These are phyloP conservation scores for Stratiomys singularior DNA, from an alignment of 2,888 invertebrate species.

Conservation along the genomic window DNA sequence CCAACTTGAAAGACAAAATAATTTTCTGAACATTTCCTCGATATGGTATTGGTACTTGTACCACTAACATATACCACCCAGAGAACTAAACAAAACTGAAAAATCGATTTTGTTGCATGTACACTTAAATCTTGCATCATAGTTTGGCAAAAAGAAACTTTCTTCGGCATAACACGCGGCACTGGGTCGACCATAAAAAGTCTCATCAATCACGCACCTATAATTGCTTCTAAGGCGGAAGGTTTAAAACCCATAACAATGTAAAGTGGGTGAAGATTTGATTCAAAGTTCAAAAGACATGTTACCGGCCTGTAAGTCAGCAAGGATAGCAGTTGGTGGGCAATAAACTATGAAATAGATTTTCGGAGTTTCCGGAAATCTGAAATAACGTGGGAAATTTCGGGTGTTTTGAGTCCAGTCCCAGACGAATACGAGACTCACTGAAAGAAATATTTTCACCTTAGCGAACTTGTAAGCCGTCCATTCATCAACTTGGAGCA, in stretches of 20 bases:
- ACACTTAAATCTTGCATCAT: background rate
- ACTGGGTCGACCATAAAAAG: background rate
- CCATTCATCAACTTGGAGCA: no score
- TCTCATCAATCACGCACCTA: background rate
- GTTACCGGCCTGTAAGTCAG: no score
- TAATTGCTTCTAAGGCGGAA: background rate
- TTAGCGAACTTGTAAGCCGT: no score
- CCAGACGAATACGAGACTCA: no score
- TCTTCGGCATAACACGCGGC: background rate
- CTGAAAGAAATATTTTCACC: no score
- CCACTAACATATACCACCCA: background rate
- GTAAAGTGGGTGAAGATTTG: background rate
- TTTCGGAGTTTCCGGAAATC: no score
- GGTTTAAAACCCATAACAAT: background rate
- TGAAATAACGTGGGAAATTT: no score
- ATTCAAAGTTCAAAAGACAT: background rate
- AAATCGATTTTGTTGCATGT: background rate
- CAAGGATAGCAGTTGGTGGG: no score
- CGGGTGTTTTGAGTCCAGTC: no score
- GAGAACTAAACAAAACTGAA: background rate
- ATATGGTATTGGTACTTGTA: background rate
- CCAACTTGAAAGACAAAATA: background rate
- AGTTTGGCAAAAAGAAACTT: conserved; percentile 1
- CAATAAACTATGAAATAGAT: no score
- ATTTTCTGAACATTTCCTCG: background rate